Evolutionary conservation across 2,113 vertebrate species (phyloP).

Genomic region (Syngnathus typhle): DNA sequence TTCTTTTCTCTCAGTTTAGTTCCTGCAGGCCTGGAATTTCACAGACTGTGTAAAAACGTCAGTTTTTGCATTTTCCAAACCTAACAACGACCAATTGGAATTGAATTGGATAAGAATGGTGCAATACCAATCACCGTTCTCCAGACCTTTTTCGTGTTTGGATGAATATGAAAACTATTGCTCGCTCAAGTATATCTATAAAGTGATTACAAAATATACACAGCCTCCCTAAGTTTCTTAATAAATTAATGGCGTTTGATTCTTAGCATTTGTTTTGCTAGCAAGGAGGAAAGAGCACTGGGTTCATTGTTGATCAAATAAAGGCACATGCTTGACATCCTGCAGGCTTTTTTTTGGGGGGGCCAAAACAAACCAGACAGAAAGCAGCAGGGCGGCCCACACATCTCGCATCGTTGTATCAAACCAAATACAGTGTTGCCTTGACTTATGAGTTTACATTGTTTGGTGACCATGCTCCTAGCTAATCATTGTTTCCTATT

Average conservation of each 20-base stretch:
- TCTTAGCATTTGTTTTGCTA: constrained; percentile 33
- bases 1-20: background rate
- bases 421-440: background rate
- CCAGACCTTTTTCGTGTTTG: background rate
- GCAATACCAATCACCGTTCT: background rate
- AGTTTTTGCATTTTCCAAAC: background rate
- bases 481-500: background rate
- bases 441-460: background rate
- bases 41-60: background rate
- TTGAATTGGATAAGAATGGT: background rate
- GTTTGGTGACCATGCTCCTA: no score
- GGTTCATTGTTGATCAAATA: constrained; percentile 59
- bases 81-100: background rate
- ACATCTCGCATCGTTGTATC: background rate
- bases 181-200: background rate
- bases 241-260: background rate
- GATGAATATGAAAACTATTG: background rate
- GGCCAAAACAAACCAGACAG: constrained; percentile 42
- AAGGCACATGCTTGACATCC: constrained; percentile 34
- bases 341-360: constrained; percentile 33
- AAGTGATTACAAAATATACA: background rate
- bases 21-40: background rate
- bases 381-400: constrained; percentile 20
- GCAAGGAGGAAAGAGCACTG: constrained; percentile 34
- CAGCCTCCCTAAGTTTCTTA: background rate